Conservation (phyloP, 2,797 vertebrate species). For the Arremon aurantiirostris region DNA sequence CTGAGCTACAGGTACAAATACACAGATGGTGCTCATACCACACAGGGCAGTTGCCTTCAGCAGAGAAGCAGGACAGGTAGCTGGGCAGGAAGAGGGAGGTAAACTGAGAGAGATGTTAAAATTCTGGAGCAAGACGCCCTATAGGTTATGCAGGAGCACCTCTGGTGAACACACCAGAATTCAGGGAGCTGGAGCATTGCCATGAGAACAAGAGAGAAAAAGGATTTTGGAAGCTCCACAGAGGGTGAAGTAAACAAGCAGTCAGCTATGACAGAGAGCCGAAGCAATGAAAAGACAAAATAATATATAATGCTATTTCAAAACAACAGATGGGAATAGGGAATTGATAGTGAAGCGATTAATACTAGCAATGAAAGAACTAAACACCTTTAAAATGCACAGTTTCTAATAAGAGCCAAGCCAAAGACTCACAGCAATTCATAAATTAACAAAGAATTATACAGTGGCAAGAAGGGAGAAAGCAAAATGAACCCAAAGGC, state of each 20-base stretch:
- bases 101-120: not conserved
- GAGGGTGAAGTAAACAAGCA: slow-evolving; percentile 67
- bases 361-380: slow-evolving; percentile 69
- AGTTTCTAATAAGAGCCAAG: slow-evolving; percentile 65
- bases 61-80: not conserved
- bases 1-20: not conserved
- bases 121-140: not conserved
- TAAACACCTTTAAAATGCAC: slow-evolving; percentile 69
- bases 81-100: not conserved
- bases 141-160: not conserved
- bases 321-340: slow-evolving; percentile 74
- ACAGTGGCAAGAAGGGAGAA: not conserved
- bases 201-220: slow-evolving; percentile 18
- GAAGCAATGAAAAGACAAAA: slow-evolving; percentile 63
- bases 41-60: not conserved
- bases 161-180: not conserved
- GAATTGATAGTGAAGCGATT: slow-evolving; percentile 69
- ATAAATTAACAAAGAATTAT: slow-evolving; percentile 67
- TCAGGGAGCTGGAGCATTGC: not conserved
- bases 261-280: slow-evolving; percentile 70
- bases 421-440: slow-evolving; percentile 59
- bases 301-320: slow-evolving; percentile 68
- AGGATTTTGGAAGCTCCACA: slow-evolving; percentile 43
- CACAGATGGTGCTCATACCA: not conserved
- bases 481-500: not conserved